These are phyloP conservation scores for Rotaria magnacalcarata DNA, from an alignment of 2,888 invertebrate species.

Conservation along the genomic window DNA sequence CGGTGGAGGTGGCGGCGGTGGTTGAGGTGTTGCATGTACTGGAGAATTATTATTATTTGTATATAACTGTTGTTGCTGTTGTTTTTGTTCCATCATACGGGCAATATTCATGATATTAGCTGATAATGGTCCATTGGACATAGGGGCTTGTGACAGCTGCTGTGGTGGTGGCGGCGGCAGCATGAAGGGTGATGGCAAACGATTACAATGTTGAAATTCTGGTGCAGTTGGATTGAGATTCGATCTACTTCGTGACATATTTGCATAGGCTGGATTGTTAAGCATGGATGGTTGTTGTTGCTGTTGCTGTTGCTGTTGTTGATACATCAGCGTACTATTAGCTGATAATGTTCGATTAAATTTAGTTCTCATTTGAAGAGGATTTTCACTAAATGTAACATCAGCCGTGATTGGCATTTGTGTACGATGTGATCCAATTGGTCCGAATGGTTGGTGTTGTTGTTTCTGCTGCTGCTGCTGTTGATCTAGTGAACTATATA, in stretches of 20 bases:
- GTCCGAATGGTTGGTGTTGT: constrained; percentile 17
- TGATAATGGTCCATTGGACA: constrained; percentile 19
- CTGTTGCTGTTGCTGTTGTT: not conserved
- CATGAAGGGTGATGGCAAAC: not conserved
- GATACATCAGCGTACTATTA: constrained; percentile 16
- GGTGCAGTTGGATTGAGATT: constrained; percentile 33
- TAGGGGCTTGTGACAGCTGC: not conserved
- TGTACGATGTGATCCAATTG: constrained; percentile 25
- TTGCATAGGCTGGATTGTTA: not conserved
- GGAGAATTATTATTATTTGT: not conserved
- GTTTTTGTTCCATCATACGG: constrained; percentile 10
- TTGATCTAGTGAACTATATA: not conserved
- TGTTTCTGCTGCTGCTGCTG: not conserved
- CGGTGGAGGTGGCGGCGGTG: not conserved
- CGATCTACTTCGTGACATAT: not conserved
- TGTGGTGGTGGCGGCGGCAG: not conserved
- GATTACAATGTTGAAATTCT: constrained; percentile 20
- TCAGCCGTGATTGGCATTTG: not conserved
- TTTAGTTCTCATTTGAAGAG: not conserved
- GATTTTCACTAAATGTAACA: not conserved
- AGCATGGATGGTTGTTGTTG: not conserved
- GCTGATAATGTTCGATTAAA: constrained; percentile 16
- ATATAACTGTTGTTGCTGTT: not conserved
- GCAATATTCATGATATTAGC: constrained; percentile 12
- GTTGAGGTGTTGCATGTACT: not conserved